These are phyloP conservation scores for Carterocephalus palaemon DNA, from an alignment of 2,888 invertebrate species.

Conservation along the genomic window DNA sequence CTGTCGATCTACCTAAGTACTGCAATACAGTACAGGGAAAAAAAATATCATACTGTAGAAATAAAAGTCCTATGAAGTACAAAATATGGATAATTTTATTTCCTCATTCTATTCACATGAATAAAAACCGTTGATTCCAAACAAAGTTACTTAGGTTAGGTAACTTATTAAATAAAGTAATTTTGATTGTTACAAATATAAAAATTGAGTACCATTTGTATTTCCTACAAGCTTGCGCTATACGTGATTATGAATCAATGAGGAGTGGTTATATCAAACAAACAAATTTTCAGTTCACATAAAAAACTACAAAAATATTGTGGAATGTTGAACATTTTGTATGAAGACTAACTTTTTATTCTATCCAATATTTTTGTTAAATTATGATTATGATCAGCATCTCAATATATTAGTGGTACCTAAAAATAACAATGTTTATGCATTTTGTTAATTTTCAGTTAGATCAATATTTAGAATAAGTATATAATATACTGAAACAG, in stretches of 20 bases:
- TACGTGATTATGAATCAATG: constrained; percentile 28
- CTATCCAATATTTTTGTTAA: constrained; percentile 25
- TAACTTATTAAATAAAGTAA: constrained; percentile 25
- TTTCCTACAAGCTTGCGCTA: too few relatives aligned
- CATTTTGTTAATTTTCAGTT: constrained; percentile 2
- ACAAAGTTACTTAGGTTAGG: constrained; percentile 56
- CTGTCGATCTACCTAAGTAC: too few relatives aligned
- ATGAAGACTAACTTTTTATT: constrained; percentile 6
- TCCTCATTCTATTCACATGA: constrained; percentile 59
- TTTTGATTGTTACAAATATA: constrained; percentile 31
- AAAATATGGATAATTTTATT: constrained; percentile 70
- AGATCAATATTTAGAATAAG: not conserved
- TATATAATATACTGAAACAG: too few relatives aligned
- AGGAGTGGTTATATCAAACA: constrained; percentile 29
- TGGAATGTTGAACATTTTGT: constrained; percentile 61
- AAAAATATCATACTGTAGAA: too few relatives aligned
- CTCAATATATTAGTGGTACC: not conserved
- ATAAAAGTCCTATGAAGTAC: constrained; percentile 40
- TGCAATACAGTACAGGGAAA: too few relatives aligned
- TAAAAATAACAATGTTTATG: constrained; percentile 3
- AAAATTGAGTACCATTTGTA: too few relatives aligned
- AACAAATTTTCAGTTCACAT: constrained; percentile 31
- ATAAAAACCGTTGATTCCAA: constrained; percentile 58
- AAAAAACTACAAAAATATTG: constrained; percentile 56
- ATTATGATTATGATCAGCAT: constrained; percentile 1